Percentiles rank a stretch among this genome's conserved stretches.
Conservation (phyloP, 2,113 vertebrate genomes). For the Mellivora capensis region DNA sequence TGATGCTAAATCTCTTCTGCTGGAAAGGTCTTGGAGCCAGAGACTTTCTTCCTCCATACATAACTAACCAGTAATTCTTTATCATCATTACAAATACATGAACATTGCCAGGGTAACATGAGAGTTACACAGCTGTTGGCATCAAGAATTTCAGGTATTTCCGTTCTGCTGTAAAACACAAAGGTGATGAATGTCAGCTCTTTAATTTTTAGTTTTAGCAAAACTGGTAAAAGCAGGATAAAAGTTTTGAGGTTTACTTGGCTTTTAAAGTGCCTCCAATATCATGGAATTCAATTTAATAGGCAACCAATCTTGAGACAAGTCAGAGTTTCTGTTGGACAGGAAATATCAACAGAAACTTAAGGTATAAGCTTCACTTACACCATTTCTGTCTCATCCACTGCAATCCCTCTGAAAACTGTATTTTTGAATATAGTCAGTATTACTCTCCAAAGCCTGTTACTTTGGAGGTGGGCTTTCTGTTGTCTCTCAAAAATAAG, state of each 20-base stretch:
- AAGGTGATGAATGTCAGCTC: conserved; percentile 31
- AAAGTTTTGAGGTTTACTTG: conserved; percentile 34
- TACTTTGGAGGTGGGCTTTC: neutral
- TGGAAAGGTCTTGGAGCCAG: conserved; percentile 55
- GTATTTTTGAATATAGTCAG: neutral
- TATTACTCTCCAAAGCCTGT: neutral
- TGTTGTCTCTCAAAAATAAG: neutral
- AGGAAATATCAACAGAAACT: neutral
- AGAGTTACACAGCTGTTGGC: conserved; percentile 58
- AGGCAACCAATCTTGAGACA: neutral
- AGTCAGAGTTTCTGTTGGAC: conserved; percentile 8
- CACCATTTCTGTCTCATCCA: neutral
- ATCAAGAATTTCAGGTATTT: conserved; percentile 46
- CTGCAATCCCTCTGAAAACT: neutral
- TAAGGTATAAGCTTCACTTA: conserved; percentile 8
- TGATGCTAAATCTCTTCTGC: conserved; percentile 62
- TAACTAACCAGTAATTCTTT: conserved; percentile 36
- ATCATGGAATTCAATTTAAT: neutral
- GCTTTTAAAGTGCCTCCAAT: neutral
- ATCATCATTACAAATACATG: neutral
- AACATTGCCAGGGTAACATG: neutral
- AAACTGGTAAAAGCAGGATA: conserved; percentile 43
- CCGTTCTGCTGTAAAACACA: conserved; percentile 38
- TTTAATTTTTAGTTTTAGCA: conserved; percentile 50
- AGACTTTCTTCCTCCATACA: conserved; percentile 32